Evolutionary conservation across 1,140 invertebrate genomes (phyloP).

Genomic region (Drosophila ogumai): DNA sequence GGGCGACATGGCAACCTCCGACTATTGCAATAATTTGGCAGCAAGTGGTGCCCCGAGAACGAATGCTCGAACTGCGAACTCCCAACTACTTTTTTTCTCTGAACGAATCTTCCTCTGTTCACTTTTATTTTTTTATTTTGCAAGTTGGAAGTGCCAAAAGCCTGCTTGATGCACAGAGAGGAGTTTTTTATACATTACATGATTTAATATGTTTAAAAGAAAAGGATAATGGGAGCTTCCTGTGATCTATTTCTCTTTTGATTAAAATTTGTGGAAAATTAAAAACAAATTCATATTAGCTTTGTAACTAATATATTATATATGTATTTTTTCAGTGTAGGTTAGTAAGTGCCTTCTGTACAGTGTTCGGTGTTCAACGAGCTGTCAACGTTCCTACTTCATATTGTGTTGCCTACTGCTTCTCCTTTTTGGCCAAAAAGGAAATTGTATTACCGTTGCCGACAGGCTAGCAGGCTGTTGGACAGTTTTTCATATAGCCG

Average conservation of each 20-base stretch:
- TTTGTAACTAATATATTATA: not conserved
- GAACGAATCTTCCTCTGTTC: constrained; percentile 5
- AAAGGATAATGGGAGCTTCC: too few species aligned
- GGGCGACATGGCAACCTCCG: constrained; percentile 44
- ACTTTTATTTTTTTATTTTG: not conserved
- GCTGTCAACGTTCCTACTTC: constrained; percentile 63
- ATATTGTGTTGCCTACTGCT: constrained; percentile 37
- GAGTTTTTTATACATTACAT: not conserved
- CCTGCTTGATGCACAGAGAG: constrained; percentile 2
- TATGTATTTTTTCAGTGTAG: not conserved
- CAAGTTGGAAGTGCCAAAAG: constrained; percentile 22
- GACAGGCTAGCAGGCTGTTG: constrained; percentile 12
- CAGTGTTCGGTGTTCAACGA: constrained; percentile 48
- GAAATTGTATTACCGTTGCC: constrained; percentile 26
- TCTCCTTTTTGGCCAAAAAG: constrained; percentile 14
- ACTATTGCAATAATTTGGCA: constrained; percentile 72
- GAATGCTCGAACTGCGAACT: constrained; percentile 27
- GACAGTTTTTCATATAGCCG: not conserved
- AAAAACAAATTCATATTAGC: too few species aligned
- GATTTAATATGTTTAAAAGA: too few species aligned
- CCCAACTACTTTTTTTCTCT: constrained; percentile 23
- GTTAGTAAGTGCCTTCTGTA: constrained; percentile 28
- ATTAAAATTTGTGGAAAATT: too few species aligned
- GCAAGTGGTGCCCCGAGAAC: constrained; percentile 56
- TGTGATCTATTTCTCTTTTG: too few species aligned